Evolutionary conservation across 2,888 invertebrate genomes (phyloP).

Genomic region (Cerastoderma edule): DNA sequence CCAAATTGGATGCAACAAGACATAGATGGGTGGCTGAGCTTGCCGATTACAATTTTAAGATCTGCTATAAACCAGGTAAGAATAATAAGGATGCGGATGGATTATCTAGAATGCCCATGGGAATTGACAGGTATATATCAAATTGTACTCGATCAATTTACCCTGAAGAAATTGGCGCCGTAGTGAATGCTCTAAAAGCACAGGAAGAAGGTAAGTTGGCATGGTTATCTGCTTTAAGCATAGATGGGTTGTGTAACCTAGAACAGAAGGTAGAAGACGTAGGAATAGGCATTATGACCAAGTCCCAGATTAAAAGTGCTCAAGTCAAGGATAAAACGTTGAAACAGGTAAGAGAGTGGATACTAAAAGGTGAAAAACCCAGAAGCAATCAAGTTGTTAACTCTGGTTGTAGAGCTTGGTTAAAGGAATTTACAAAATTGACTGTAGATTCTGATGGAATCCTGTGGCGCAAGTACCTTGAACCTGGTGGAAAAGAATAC

Average conservation of each 20-base stretch:
- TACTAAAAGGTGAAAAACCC: neutral
- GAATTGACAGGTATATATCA: conserved; percentile 23
- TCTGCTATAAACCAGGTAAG: conserved; percentile 49
- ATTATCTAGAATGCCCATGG: conserved; percentile 47
- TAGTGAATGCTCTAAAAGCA: too few species aligned
- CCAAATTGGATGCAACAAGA: conserved; percentile 42
- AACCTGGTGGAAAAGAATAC: neutral
- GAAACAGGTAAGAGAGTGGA: neutral
- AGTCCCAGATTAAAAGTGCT: conserved; percentile 16
- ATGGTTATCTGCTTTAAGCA: too few species aligned
- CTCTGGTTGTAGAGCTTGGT: conserved; percentile 4
- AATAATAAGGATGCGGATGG: conserved; percentile 42
- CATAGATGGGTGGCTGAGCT: conserved; percentile 42
- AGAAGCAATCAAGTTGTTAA: neutral
- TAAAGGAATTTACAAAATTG: neutral
- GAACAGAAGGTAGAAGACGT: neutral
- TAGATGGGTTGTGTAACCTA: neutral
- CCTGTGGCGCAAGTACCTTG: neutral
- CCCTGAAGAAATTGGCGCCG: neutral
- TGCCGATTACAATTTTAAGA: conserved; percentile 54
- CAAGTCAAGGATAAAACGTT: conserved; percentile 18
- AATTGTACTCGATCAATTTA: conserved; percentile 22
- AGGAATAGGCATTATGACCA: neutral
- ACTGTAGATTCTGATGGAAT: conserved; percentile 4
- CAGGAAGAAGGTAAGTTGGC: too few species aligned